Evolutionary conservation across 2,113 vertebrate genomes (phyloP), one percentile per base, ranked within the genome.

Genomic region (Megaceryle maxima): DNA sequence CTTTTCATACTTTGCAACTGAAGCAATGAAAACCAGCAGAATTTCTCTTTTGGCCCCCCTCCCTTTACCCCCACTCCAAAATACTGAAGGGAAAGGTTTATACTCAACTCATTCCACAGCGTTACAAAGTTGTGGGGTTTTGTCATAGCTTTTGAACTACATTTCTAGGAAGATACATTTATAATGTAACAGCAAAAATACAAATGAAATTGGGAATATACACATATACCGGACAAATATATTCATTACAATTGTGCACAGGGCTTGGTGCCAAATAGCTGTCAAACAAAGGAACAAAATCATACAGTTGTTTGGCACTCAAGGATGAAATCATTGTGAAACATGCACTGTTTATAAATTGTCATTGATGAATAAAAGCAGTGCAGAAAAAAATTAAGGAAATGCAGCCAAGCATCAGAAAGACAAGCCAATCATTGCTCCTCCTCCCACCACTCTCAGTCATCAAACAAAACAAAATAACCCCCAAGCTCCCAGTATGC

Each of bases 221-320:
- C 14, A 33, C 56, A 33, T 64, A 87, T 11, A 50, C 43, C 59
- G 75, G 86, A 79, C 78, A 91, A 79, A 93, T 92, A 79, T 50
- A 83, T 35, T 86, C 85, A 82, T 48, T 87, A 53, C 51, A 87
- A 87, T 83, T 76, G 87, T 85, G 81, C 62, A 51, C 24, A 59
- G 33, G 88, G 95, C 87, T 28, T 50, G 55, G 67, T 70, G 96
- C 95, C 90, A 95, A 77, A 75, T 44, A 93, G 94, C 96, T 93
- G 96, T 96, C 94, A 97, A 92, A 92, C 95, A 96, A 96, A 95
- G 76, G 80, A 96, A 94, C 83, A 97, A 97, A 94, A 88, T 96
- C 94, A 95, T 92, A 95, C 90, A 93, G 87, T 96, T 95, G 93
- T 92, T 90, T 87, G 96, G 94, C 96, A 94, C 88, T 96, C 10